A percentile compares a stretch with the other conserved stretches of the same genome.
Conservation (phyloP, 2,888 invertebrate genomes). For the Temnothorax ravouxi region DNA sequence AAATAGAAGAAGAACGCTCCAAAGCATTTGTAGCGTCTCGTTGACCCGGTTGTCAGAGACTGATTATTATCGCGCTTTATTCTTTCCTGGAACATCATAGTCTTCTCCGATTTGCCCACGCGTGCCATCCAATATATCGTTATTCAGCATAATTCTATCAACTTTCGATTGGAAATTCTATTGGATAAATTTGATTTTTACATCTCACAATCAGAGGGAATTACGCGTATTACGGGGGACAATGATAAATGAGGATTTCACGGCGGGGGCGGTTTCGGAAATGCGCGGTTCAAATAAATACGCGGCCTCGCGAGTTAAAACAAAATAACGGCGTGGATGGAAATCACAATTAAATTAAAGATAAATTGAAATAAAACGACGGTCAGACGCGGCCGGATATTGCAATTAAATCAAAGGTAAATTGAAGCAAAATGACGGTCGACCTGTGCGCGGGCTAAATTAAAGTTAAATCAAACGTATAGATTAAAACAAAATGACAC, state of each 20-base stretch:
- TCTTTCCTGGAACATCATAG: not conserved
- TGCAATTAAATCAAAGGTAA: slow-evolving; percentile 57
- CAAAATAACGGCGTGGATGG: slow-evolving; percentile 40
- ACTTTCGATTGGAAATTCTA: not conserved
- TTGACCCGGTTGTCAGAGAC: too few relatives aligned
- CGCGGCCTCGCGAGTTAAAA: slow-evolving; percentile 35
- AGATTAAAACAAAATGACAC: slow-evolving; percentile 53
- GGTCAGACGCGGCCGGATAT: slow-evolving; percentile 38
- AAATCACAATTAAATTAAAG: slow-evolving; percentile 54
- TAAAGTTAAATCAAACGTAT: slow-evolving; percentile 56
- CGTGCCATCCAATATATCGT: too few relatives aligned
- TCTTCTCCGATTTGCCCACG: not conserved
- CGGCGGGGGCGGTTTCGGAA: not conserved
- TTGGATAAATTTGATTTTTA: not conserved
- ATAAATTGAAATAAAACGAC: slow-evolving; percentile 52
- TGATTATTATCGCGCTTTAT: not conserved
- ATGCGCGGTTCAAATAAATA: slow-evolving; percentile 16
- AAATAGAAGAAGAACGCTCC: too few relatives aligned
- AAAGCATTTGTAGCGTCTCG: too few relatives aligned
- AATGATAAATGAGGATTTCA: slow-evolving; percentile 23
- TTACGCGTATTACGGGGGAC: slow-evolving; percentile 9
- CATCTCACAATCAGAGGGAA: not conserved
- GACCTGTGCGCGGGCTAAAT: slow-evolving; percentile 45
- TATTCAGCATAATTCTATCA: not conserved
- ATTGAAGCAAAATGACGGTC: slow-evolving; percentile 54